These are phyloP conservation scores for Schizothorax lantsangensis DNA, from an alignment of 2,797 vertebrate genomes.

Conservation along the genomic window DNA sequence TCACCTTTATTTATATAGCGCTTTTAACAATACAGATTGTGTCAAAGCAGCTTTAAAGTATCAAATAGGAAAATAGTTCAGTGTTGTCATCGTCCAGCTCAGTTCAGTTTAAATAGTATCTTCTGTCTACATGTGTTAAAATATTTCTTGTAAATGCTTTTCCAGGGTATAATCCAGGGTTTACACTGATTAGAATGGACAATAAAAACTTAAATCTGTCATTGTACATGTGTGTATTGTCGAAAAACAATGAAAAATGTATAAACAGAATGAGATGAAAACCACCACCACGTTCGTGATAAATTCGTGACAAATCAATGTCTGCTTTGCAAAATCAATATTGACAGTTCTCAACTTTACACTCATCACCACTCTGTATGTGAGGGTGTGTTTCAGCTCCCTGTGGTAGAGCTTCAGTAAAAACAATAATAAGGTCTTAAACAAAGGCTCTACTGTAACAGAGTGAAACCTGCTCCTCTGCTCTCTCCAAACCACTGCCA, in stretches of 20 bases:
- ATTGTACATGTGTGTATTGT: not conserved
- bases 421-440: conserved; percentile 65
- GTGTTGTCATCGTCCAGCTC: too few relatives aligned
- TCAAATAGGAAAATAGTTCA: too few relatives aligned
- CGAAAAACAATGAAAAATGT: not conserved
- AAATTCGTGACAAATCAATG: conserved; percentile 44
- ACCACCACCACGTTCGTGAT: not conserved
- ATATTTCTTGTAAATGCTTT: conserved; percentile 4
- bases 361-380: conserved; percentile 30
- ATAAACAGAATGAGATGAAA: conserved; percentile 22
- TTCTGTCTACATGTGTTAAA: not conserved
- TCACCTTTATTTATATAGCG: too few relatives aligned
- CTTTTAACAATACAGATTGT: too few relatives aligned
- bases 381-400: conserved; percentile 54
- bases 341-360: conserved; percentile 56
- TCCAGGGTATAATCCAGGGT: not conserved
- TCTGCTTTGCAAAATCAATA: conserved; percentile 47
- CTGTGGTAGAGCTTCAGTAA: conserved; percentile 46
- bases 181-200: conserved; percentile 9
- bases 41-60: too few relatives aligned
- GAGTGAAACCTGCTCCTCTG: conserved; percentile 58
- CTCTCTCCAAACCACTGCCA: conserved; percentile 49
- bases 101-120: not conserved
- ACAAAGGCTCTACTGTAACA: conserved; percentile 65
- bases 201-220: not conserved